phyloP scores from a whole-genome alignment of 2,888 invertebrate species.

The Drosophila silvestris region DNA sequence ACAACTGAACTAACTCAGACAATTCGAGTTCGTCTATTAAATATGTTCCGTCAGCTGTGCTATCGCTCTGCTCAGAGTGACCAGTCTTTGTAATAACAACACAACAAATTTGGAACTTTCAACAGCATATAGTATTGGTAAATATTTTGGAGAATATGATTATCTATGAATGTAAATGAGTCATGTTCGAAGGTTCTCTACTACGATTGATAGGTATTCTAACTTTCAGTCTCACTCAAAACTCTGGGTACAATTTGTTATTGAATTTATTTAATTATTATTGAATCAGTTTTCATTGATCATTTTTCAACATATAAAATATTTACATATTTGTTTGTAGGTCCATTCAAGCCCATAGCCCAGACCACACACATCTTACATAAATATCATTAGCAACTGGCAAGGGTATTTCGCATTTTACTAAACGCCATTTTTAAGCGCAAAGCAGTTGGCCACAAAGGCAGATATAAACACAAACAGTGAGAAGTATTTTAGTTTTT shows the following conservation, averaged over 20 bases:
- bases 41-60: neutral
- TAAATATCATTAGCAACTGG: neutral
- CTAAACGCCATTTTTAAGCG: constrained; percentile 20
- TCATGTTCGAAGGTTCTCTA: too few relatives aligned
- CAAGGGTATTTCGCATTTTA: neutral
- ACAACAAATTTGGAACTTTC: neutral
- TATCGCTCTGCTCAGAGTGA: neutral
- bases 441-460: constrained; percentile 1
- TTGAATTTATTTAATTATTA: too few relatives aligned
- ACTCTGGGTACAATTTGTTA: too few relatives aligned
- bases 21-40: neutral
- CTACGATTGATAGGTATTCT: neutral
- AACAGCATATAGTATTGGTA: neutral
- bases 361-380: constrained; percentile 31
- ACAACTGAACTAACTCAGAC: neutral
- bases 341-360: too few relatives aligned
- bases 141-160: neutral
- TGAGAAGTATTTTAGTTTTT: neutral
- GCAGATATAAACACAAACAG: constrained; percentile 3
- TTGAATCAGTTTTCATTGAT: too few relatives aligned
- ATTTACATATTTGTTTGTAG: too few relatives aligned
- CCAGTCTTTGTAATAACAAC: constrained; percentile 4
- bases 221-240: too few relatives aligned
- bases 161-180: neutral
- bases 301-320: too few relatives aligned